Evolutionary conservation across 1,140 invertebrate species (phyloP).

Genomic region (Lerema accius): DNA sequence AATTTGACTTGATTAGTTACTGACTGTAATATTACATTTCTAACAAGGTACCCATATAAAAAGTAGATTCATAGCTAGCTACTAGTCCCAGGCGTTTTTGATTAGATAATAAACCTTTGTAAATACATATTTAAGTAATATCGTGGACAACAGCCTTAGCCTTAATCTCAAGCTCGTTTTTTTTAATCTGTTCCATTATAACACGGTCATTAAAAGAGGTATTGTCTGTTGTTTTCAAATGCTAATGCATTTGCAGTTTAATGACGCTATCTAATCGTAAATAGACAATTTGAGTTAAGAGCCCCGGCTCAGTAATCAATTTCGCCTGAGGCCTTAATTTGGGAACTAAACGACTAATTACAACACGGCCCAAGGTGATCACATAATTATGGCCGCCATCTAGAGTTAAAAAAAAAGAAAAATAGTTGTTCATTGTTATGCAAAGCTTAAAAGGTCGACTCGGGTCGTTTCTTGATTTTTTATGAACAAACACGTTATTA

Average conservation of each 20-base stretch:
- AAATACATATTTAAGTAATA: no score
- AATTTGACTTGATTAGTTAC: slow-evolving; percentile 16
- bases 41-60: neutral
- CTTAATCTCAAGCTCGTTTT: no score
- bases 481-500: neutral
- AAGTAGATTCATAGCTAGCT: neutral
- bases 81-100: neutral
- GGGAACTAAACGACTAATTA: slow-evolving; percentile 32
- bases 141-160: no score
- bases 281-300: neutral
- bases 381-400: slow-evolving; percentile 27
- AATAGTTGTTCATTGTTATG: neutral
- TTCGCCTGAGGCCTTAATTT: slow-evolving; percentile 22
- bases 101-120: neutral
- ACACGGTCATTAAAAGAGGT: no score
- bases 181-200: no score
- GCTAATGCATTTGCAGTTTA: neutral
- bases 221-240: neutral
- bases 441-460: neutral
- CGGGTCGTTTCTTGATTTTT: neutral
- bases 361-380: slow-evolving; percentile 27
- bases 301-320: slow-evolving; percentile 11
- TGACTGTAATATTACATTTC: neutral
- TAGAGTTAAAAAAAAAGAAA: slow-evolving; percentile 8
- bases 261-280: neutral